Conservation (phyloP, 2,113 vertebrate genomes). For the Donacobius atricapilla region DNA sequence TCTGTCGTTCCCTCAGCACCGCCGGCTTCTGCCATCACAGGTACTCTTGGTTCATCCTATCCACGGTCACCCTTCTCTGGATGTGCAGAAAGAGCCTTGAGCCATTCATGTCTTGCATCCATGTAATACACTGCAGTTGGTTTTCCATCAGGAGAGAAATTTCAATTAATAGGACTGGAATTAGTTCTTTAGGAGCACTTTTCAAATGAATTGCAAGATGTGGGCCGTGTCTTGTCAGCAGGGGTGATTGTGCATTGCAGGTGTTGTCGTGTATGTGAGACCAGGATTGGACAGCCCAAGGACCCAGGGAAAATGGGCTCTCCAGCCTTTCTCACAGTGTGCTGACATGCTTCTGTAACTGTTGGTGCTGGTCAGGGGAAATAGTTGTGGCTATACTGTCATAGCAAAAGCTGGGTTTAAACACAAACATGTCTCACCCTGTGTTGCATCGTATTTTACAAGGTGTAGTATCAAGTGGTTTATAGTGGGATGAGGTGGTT, state of each 20-base stretch:
- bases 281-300: neutral
- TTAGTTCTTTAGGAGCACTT: neutral
- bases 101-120: neutral
- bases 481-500: neutral
- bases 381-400: neutral
- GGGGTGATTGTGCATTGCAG: neutral
- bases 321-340: neutral
- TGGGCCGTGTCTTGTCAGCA: neutral
- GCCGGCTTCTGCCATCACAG: slow-evolving; percentile 76
- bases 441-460: neutral
- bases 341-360: neutral
- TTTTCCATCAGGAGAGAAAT: neutral
- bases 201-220: neutral
- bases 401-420: neutral
- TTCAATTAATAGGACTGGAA: neutral
- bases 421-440: neutral
- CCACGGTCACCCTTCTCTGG: neutral
- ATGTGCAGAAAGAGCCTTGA: neutral
- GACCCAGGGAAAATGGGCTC: neutral
- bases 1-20: slow-evolving; percentile 84
- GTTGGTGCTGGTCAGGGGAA: neutral
- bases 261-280: neutral
- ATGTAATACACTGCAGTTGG: neutral
- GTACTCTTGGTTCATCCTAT: slow-evolving; percentile 46
- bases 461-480: neutral